These are phyloP conservation scores for Tetrax tetrax DNA, from an alignment of 2,113 vertebrate genomes.

Conservation along the genomic window DNA sequence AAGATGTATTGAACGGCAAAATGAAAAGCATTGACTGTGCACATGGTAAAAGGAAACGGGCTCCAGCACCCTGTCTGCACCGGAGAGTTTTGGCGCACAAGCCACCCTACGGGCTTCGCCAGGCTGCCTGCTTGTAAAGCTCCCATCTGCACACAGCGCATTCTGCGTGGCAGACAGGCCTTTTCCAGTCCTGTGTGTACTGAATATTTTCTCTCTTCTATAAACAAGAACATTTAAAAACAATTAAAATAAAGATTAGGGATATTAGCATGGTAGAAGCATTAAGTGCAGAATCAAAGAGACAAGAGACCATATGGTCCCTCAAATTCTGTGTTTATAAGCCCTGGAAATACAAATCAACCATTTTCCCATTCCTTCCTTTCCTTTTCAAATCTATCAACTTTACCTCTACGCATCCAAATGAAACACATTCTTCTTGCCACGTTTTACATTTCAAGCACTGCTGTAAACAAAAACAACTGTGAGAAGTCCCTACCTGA, in stretches of 20 bases:
- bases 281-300: not conserved
- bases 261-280: not conserved
- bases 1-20: conserved; percentile 37
- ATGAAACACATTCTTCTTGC: not conserved
- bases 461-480: not conserved
- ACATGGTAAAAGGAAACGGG: not conserved
- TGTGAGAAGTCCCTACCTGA: not conserved
- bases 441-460: not conserved
- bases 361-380: not conserved
- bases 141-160: not conserved
- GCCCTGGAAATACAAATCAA: conserved; percentile 53
- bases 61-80: not conserved
- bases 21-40: not conserved
- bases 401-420: not conserved
- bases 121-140: conserved; percentile 14
- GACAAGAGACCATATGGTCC: conserved; percentile 27
- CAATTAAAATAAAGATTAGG: conserved; percentile 56
- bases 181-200: not conserved
- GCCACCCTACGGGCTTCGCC: not conserved
- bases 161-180: not conserved
- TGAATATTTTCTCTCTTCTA: conserved; percentile 7
- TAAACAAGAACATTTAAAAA: conserved; percentile 62
- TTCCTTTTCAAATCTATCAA: conserved; percentile 14
- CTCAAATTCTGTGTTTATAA: conserved; percentile 27
- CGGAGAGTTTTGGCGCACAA: not conserved